These are phyloP conservation scores for Scolopax mira DNA, from an alignment of 2,113 vertebrate genomes.

Conservation along the genomic window DNA sequence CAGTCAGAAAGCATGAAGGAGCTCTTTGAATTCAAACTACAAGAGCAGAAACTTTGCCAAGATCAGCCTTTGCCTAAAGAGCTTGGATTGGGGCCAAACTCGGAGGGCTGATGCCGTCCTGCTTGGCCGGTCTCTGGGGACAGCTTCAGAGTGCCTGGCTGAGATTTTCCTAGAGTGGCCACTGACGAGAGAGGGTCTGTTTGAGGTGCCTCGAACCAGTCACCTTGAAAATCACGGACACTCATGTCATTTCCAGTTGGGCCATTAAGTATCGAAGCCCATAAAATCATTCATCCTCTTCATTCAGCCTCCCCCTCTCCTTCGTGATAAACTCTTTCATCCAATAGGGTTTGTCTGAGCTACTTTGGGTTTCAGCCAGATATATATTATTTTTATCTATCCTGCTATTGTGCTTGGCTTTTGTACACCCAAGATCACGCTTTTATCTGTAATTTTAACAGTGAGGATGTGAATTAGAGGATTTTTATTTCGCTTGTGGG, in stretches of 20 bases:
- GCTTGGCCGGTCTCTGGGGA: background rate
- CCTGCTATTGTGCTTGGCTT: background rate
- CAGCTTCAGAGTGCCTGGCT: background rate
- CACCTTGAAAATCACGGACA: constrained; percentile 41
- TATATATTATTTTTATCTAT: background rate
- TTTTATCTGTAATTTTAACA: background rate
- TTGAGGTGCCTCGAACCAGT: background rate
- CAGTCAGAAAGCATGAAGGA: background rate
- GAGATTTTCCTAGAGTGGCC: background rate
- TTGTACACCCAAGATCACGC: background rate
- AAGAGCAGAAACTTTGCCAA: constrained; percentile 24
- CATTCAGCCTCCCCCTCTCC: background rate
- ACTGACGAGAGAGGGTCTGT: background rate
- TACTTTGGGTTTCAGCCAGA: background rate
- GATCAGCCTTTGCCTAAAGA: constrained; percentile 20
- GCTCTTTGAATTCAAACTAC: background rate
- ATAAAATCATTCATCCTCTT: constrained; percentile 32
- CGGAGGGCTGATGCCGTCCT: background rate
- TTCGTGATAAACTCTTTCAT: background rate
- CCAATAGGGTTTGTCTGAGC: background rate
- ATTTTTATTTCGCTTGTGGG: background rate
- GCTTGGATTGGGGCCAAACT: background rate
- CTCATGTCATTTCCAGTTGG: background rate
- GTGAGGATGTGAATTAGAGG: background rate
- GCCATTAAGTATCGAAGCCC: constrained; percentile 12